Evolutionary conservation across 2,113 vertebrate genomes (phyloP), one percentile per base, ranked within the genome.

Genomic region (Sorex araneus): DNA sequence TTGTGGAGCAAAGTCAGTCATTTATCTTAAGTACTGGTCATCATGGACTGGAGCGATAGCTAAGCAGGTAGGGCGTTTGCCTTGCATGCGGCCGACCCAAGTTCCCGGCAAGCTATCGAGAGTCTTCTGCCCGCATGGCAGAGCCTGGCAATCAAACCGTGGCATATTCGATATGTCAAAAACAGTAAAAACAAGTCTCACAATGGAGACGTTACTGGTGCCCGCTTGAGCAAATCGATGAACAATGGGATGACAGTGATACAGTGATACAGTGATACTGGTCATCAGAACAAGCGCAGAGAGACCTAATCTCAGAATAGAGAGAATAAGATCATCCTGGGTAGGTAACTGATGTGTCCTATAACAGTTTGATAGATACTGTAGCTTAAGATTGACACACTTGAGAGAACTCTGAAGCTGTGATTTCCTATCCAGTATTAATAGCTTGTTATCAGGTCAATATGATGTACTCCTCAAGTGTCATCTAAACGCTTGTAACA

Each of bases 401-500:
- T 50, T 50, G 47, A 40, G 32, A 27, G 19, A 87, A 75, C 11
- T 80, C 79, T 75, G 90, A 64, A 92, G 74, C 30, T 85, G 30
- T 77, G 57, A 85, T 67, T 73, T 85, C 71, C 64, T 88, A 77
- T 45, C 30, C 30, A 32, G 25, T 81, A 54, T 70, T 64, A 88
- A n/a, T 43, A 64, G 27, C 3, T 73, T 84, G 76, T 82, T 85
- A 84, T 70, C 3, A 89, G 7, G 63, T 28, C 43, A 71, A 89
- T 47, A 18, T 7, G 28, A 73, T 71, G 73, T 84, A 67, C 23
- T 45, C 32, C 91, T 57, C 30, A 82, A 78, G 23, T 69, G 54
- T 74, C 70, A 71, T 74, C 64, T 73, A 66, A 64, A 83, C 60
- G 86, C 74, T 47, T 78, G 16, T 32, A 78, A 15, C 40, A 27